Evolutionary conservation across 2,888 invertebrate species (phyloP), one percentile per base, ranked within the genome.

Genomic region (Eupithecia tripunctaria): DNA sequence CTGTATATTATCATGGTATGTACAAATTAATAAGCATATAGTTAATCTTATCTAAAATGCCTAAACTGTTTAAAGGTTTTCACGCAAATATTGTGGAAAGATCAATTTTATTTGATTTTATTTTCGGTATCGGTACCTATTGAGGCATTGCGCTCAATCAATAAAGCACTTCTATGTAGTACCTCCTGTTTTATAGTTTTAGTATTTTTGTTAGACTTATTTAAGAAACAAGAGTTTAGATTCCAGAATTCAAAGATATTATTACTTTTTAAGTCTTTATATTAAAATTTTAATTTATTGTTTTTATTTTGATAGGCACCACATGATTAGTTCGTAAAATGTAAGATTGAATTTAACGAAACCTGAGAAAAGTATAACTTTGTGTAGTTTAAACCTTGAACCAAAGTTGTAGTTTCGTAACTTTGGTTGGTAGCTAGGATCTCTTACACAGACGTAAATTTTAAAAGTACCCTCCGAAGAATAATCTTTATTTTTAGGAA

Each of bases 191-290:
- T 84, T 84, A 82, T 87, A 80, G 78, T 79, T 81, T 82, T 83
- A 89, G 84, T 86, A 87, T 86, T 86, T 83, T 91, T 91, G 91
- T 93, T 92, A 90, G 89, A 86, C 86, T 88, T 91, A 92, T 86
- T 92, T 91, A 89, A 87, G 88, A 87, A 86, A 85, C 81, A 88
- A 92, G 90, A 91, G 89, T 91, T 91, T 92, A 89, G 89, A 86
- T 87, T 87, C 91, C 92, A 92, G 90, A 92, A 92, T 90, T 83
- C 89, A 89, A 82, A 90, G 92, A 93, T 93, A 93, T 93, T 92
- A 93, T 88, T 92, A 90, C 84, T 88, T 88, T 88, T 83, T 85
- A 87, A 87, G 76, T 80, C 82, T 88, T 83, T 81, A 81, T 86
- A 86, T 84, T 82, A 82, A 80, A 85, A 85, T 88, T 78, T 70